Base-by-base conservation (phyloP, 2,113 vertebrate species). In the Notarius quadriscutis region DNA sequence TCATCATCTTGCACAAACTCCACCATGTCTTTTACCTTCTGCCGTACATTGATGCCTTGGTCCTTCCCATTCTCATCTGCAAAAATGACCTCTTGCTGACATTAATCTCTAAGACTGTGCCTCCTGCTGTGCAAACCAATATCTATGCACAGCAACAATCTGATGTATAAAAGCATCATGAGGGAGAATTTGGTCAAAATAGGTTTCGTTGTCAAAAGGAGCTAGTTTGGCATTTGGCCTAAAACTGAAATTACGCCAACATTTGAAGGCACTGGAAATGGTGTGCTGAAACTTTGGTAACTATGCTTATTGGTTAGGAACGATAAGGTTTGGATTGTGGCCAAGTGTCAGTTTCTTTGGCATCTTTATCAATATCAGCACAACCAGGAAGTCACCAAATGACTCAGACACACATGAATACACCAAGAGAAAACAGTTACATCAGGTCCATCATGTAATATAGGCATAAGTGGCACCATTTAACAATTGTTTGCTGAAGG, bases 1-100 rank as follows among this genome's bases (percentile, higher is more conserved):
- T 99, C 98, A 5, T 99, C 98, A n/a, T 99, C 98, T 89, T 99
- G 98, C 84, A 97, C 96, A 91, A 99, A 98, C 27, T 98, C 98
- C 84, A 99, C 96, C 95, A 98, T 89, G 91, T 99, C 98, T 93
- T 99, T 99, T 86, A 99, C 98, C 89, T 99, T 99, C 93, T 99
- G 98, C 83, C 98, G 97, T 88, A 99, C 98, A 90, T 99, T 99
- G 93, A 99, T 95, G 86, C 98, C 98, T 93, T 99, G 98, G 93
- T 99, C 98, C 91, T 99, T 99, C 58, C 98, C 98, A 89, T 98
- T 97, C 82, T 99, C 98, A 93, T 99, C 98, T 99, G 82, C 18
- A 77, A 82, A 65, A 75, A 71, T 25, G 10, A 84, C 30, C 53
- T 72, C 58, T 81, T 58, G 72, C 18, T 81, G 18, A 63, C 27